phyloP scores from a whole-genome alignment of 2,113 vertebrate genomes.

The Oreotragus oreotragus region DNA sequence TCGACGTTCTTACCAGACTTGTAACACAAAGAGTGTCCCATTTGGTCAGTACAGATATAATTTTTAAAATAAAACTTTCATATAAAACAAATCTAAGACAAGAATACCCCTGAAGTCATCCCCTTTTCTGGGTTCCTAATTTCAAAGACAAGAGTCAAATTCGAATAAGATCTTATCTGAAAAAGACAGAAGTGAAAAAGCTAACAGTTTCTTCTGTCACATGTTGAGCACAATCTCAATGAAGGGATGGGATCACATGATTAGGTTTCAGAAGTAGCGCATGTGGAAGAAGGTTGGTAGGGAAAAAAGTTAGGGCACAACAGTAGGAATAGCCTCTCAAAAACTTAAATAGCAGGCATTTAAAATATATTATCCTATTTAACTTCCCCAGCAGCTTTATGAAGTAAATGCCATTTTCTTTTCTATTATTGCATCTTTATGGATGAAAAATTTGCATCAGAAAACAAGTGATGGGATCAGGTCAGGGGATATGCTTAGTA shows the following conservation, averaged over 20 bases:
- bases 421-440: background rate
- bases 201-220: background rate
- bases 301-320: background rate
- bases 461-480: background rate
- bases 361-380: background rate
- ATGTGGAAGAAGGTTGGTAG: rapidly evolving
- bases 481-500: background rate
- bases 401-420: background rate
- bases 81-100: background rate
- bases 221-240: background rate
- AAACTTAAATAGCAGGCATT: background rate
- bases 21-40: background rate
- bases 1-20: background rate
- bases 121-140: background rate
- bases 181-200: background rate
- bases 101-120: background rate
- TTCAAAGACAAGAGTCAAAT: background rate
- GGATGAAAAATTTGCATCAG: background rate
- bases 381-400: background rate
- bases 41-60: background rate
- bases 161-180: background rate
- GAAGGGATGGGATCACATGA: background rate
- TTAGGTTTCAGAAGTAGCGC: background rate
- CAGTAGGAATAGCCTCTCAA: rapidly evolving
- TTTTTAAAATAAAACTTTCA: conserved; percentile 9